Conservation (phyloP, 2,113 vertebrate species). For the Synchiropus splendidus region DNA sequence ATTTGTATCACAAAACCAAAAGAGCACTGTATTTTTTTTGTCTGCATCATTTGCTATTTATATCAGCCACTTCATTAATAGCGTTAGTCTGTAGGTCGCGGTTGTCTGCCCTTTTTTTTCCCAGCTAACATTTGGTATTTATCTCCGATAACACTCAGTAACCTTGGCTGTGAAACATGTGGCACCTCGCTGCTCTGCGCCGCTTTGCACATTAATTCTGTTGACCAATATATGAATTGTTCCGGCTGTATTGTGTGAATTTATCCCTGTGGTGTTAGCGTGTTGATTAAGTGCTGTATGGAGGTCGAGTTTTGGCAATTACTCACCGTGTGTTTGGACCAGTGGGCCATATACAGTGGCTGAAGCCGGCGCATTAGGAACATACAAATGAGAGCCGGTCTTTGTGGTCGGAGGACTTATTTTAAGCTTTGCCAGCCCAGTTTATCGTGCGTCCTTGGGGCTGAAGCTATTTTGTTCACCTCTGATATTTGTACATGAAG, state of each 20-base stretch:
- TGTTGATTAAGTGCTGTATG: constrained; percentile 58
- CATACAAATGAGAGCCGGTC: constrained; percentile 62
- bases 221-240: constrained; percentile 62
- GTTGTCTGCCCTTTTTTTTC: constrained; percentile 1
- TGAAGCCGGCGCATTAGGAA: constrained; percentile 55
- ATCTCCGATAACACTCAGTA: constrained; percentile 19
- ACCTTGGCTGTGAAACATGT: constrained; percentile 55
- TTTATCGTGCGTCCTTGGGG: constrained; percentile 48
- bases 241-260: constrained; percentile 52
- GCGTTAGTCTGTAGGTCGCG: not conserved
- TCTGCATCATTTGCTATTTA: not conserved
- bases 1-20: not conserved
- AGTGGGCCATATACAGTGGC: constrained; percentile 47
- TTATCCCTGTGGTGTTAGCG: constrained; percentile 50
- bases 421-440: constrained; percentile 50
- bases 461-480: constrained; percentile 41
- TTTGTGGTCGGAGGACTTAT: constrained; percentile 42
- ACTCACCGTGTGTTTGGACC: constrained; percentile 52
- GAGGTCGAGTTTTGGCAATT: constrained; percentile 60
- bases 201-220: constrained; percentile 16
- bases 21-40: not conserved
- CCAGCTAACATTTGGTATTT: constrained; percentile 25
- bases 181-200: constrained; percentile 24
- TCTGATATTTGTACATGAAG: constrained; percentile 51
- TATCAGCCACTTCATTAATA: not conserved